Percentiles rank a stretch among this genome's conserved stretches.
These are phyloP conservation scores for Brachionus sp. DNA, from an alignment of 1,140 invertebrate genomes.

Conservation along the genomic window DNA sequence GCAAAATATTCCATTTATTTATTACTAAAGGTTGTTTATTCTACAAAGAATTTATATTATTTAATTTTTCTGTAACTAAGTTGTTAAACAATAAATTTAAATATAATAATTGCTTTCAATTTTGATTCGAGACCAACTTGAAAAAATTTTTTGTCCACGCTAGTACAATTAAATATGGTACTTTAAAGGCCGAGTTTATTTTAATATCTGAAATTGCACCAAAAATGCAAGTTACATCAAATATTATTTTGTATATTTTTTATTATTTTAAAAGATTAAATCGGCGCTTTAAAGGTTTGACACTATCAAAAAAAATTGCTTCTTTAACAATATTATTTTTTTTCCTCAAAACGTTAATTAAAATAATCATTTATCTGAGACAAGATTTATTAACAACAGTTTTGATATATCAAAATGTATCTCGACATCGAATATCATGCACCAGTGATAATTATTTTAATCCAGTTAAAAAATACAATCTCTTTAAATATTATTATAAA, in stretches of 20 bases:
- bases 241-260: not conserved
- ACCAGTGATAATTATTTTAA: not conserved
- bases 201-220: too few relatives aligned
- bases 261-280: not conserved
- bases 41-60: not conserved
- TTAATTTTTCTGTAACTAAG: not conserved
- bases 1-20: not conserved
- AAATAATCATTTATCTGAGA: not conserved
- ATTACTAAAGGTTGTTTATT: not conserved
- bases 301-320: not conserved
- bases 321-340: not conserved
- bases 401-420: not conserved
- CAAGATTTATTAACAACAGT: not conserved
- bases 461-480: not conserved
- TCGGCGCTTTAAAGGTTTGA: not conserved
- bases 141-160: not conserved
- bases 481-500: not conserved
- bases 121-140: not conserved
- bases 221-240: too few relatives aligned
- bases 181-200: too few relatives aligned
- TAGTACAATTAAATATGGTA: not conserved
- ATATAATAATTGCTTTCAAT: not conserved
- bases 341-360: not conserved
- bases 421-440: not conserved
- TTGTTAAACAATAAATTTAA: not conserved